A percentile compares a stretch with the other conserved stretches of the same genome.
These are phyloP conservation scores for Nematostella vectensis DNA, from an alignment of 92 coral and sea anemone species.

Conservation along the genomic window DNA sequence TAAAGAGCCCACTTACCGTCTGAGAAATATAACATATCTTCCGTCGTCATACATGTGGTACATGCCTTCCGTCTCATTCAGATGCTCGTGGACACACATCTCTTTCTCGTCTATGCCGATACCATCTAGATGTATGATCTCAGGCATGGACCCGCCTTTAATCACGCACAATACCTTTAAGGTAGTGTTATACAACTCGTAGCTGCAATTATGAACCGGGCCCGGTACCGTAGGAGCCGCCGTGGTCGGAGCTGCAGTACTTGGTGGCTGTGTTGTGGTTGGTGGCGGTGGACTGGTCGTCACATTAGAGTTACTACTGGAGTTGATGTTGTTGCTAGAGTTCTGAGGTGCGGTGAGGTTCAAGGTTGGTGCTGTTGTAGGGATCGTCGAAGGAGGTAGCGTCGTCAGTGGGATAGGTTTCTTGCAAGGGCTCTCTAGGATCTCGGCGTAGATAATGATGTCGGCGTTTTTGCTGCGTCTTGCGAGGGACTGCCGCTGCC, in stretches of 20 bases:
- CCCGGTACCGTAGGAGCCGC: not conserved
- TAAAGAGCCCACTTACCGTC: slow-evolving; percentile 68
- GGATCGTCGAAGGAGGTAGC: slow-evolving; percentile 15
- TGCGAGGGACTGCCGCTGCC: slow-evolving; percentile 36
- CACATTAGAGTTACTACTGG: not conserved
- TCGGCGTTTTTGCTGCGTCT: slow-evolving; percentile 69
- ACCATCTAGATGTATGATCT: slow-evolving; percentile 30
- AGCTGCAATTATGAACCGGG: slow-evolving; percentile 36
- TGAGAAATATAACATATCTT: slow-evolving; percentile 58
- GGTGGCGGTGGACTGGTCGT: slow-evolving; percentile 5
- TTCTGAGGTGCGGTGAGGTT: slow-evolving; percentile 12
- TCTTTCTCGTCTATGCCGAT: slow-evolving; percentile 45
- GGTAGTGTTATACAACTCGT: slow-evolving; percentile 55
- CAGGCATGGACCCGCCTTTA: slow-evolving; percentile 65
- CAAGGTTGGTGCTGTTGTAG: slow-evolving; percentile 1
- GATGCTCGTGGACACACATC: slow-evolving; percentile 24
- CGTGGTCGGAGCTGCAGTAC: slow-evolving; percentile 8
- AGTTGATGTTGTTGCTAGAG: not conserved
- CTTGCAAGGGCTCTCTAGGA: slow-evolving; percentile 57
- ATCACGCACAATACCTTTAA: slow-evolving; percentile 54
- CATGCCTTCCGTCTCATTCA: slow-evolving; percentile 43
- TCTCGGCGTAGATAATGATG: slow-evolving; percentile 57
- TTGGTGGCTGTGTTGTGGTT: slow-evolving; percentile 18
- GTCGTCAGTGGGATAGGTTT: slow-evolving; percentile 50
- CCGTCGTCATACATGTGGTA: slow-evolving; percentile 58